Evolutionary conservation across 1,140 invertebrate genomes (phyloP).

Genomic region (Periplaneta americana): DNA sequence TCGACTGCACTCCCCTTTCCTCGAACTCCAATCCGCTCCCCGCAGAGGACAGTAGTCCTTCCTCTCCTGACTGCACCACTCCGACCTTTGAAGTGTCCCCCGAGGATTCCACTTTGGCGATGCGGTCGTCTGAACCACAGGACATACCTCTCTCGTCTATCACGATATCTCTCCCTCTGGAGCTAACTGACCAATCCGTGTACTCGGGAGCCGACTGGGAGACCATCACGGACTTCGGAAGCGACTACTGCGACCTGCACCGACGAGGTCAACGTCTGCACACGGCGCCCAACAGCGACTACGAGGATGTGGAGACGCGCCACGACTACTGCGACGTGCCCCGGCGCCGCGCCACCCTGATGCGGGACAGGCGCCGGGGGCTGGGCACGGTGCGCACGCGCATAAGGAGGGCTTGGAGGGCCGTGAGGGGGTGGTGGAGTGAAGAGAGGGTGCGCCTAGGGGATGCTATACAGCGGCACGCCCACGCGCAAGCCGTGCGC

Average conservation of each 20-base stretch:
- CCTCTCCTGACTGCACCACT: neutral
- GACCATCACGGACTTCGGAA: neutral
- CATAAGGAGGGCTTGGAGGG: slow-evolving; percentile 43
- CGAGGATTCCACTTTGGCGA: neutral
- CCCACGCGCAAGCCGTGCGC: slow-evolving; percentile 39
- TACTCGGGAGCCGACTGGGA: neutral
- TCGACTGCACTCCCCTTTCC: neutral
- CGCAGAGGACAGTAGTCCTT: neutral
- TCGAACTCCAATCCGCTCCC: neutral
- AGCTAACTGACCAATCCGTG: neutral
- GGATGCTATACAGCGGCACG: slow-evolving; percentile 43
- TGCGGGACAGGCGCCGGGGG: slow-evolving; percentile 19
- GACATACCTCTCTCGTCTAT: neutral
- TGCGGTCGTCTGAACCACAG: no score
- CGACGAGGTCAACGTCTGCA: slow-evolving; percentile 1
- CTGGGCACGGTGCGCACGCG: slow-evolving; percentile 31
- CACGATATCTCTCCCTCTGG: neutral
- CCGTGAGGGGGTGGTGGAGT: slow-evolving; percentile 45
- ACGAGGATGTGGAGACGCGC: slow-evolving; percentile 20
- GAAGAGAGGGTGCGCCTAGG: slow-evolving; percentile 42
- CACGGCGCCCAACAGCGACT: slow-evolving; percentile 10
- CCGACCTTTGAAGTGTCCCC: neutral
- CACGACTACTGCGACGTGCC: slow-evolving; percentile 30
- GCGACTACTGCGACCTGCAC: neutral
- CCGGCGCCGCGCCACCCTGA: slow-evolving; percentile 15